These are phyloP conservation scores for Amazona guildingii DNA, from an alignment of 2,113 vertebrate species.

Conservation along the genomic window DNA sequence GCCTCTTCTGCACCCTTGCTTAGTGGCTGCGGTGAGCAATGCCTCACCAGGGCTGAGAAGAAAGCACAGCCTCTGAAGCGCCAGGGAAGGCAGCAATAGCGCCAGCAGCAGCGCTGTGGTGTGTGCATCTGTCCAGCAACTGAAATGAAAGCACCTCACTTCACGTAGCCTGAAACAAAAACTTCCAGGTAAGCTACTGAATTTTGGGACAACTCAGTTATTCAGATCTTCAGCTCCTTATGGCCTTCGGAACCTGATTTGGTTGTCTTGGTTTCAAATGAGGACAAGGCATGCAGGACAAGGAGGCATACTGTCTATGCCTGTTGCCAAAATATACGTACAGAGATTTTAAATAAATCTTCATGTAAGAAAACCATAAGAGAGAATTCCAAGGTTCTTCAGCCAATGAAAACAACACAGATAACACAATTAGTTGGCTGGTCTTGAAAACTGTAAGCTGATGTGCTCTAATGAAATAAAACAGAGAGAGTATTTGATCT, in stretches of 20 bases:
- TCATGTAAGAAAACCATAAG: background rate
- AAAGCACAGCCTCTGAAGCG: fast-evolving
- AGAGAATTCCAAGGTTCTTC: background rate
- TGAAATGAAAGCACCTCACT: background rate
- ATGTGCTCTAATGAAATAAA: background rate
- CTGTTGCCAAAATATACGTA: background rate
- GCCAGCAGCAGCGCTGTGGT: background rate
- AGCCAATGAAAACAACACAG: background rate
- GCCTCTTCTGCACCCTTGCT: background rate
- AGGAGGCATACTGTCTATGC: background rate
- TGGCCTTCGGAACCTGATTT: background rate
- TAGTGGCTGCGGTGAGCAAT: background rate
- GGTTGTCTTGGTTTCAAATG: background rate
- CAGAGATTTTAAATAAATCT: background rate
- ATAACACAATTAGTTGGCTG: background rate
- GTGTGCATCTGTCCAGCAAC: fast-evolving
- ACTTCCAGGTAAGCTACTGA: background rate
- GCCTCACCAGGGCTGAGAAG: fast-evolving
- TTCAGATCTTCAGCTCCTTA: background rate
- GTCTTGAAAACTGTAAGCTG: background rate
- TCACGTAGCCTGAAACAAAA: background rate
- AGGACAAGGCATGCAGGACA: background rate
- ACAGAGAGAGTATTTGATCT: background rate
- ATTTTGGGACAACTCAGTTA: background rate
- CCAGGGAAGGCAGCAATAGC: background rate